Conservation (phyloP, 2,888 invertebrate genomes). For the Oxycera nigricornis region DNA sequence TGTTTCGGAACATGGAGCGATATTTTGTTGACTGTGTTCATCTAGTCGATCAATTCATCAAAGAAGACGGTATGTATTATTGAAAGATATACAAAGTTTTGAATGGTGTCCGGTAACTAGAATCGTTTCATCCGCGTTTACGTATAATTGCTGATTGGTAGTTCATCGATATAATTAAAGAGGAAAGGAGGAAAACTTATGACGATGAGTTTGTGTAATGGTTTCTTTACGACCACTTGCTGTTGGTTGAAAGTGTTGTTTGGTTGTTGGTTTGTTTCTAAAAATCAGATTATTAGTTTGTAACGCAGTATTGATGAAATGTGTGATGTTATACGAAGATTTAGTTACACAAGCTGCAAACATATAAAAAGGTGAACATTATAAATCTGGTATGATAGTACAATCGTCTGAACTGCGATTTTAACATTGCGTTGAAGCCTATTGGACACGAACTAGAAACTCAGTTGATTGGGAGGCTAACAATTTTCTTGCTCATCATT, state of each 20-base stretch:
- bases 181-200: constrained; percentile 45
- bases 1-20: neutral
- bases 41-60: neutral
- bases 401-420: too few relatives aligned
- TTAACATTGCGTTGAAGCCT: too few relatives aligned
- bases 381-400: too few relatives aligned
- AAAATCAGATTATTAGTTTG: constrained; percentile 39
- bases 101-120: constrained; percentile 39
- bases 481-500: too few relatives aligned
- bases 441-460: too few relatives aligned
- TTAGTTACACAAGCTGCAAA: constrained; percentile 63
- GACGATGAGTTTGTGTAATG: constrained; percentile 23
- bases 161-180: constrained; percentile 22
- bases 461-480: too few relatives aligned
- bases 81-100: constrained; percentile 32
- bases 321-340: constrained; percentile 63
- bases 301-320: constrained; percentile 41
- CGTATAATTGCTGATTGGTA: constrained; percentile 34
- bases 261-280: constrained; percentile 34
- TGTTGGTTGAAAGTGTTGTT: constrained; percentile 39
- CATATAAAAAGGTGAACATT: neutral
- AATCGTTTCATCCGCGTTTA: constrained; percentile 40
- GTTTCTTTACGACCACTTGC: constrained; percentile 13
- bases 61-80: neutral
- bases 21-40: neutral